phyloP scores from a whole-genome alignment of 2,113 vertebrate species.

The Rattus norvegicus region GRCr8 NC_086019.1:16852001-16852500 shows the following conservation, averaged over 20 bases:
- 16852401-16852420: not conserved
- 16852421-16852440: not conserved
- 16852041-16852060: slow-evolving; percentile 11
- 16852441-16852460: not conserved
- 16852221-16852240: too few relatives aligned
- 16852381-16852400: not conserved
- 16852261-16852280: not conserved
- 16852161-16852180: not conserved
- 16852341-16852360: not conserved
- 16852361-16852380: not conserved
- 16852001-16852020: slow-evolving; percentile 5
- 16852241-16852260: too few relatives aligned
- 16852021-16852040: slow-evolving; percentile 14
- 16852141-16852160: not conserved
- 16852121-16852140: not conserved
- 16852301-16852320: not conserved
- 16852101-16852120: not conserved
- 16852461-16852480: not conserved
- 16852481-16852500: not conserved
- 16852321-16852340: not conserved
- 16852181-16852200: not conserved
- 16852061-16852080: not conserved
- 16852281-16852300: not conserved
- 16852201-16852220: not conserved
- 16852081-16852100: not conserved